Percentiles rank a stretch among this genome's conserved stretches.
These are phyloP conservation scores for Apus apus DNA, from an alignment of 2,113 vertebrate species.

Conservation along the genomic window DNA sequence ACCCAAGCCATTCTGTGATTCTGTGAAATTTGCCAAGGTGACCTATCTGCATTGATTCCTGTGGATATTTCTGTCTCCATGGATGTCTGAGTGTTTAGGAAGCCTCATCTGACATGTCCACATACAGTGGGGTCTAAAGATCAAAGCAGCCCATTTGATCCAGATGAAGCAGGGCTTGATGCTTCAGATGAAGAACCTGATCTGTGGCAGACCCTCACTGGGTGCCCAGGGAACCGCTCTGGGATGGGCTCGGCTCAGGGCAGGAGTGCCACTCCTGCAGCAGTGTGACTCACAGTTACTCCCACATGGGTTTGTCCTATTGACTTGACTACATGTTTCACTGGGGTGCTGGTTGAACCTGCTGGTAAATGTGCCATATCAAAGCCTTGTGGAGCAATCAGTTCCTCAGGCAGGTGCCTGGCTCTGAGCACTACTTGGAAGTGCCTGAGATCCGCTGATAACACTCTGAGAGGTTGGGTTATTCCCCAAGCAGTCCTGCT, in stretches of 20 bases:
- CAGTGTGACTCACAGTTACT: not conserved
- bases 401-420: not conserved
- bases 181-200: not conserved
- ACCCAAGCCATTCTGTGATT: too few relatives aligned
- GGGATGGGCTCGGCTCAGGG: not conserved
- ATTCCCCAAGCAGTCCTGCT: not conserved
- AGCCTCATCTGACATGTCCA: not conserved
- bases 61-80: not conserved
- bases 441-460: not conserved
- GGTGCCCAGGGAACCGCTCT: not conserved
- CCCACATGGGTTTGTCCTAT: not conserved
- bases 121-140: not conserved
- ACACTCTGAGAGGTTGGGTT: not conserved
- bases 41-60: not conserved
- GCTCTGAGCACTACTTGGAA: not conserved
- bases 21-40: not conserved
- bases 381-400: not conserved
- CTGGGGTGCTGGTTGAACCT: slow-evolving; percentile 1
- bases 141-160: not conserved
- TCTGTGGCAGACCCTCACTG: not conserved
- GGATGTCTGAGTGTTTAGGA: not conserved
- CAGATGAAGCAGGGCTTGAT: not conserved
- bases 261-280: not conserved
- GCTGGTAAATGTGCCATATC: not conserved
- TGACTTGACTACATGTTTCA: not conserved